phyloP scores from a whole-genome alignment of 92 coral and sea anemone genomes.

The Chrysogorgia sp. region DNA sequence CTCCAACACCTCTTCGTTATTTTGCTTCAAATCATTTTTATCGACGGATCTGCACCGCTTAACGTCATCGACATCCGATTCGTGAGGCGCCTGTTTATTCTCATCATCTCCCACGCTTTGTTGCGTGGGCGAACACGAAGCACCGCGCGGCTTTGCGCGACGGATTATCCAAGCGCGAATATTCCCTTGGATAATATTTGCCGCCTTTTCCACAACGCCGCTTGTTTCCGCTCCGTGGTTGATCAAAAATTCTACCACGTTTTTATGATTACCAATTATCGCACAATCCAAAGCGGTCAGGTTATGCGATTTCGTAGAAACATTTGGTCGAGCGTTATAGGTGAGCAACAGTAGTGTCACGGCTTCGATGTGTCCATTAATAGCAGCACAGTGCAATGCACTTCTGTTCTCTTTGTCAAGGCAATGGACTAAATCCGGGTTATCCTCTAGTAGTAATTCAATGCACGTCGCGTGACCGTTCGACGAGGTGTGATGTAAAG shows the following conservation, averaged over 20 bases:
- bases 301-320: conserved; percentile 36
- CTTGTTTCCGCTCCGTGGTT: background rate
- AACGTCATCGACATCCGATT: conserved; percentile 1
- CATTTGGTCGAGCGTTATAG: conserved; percentile 71
- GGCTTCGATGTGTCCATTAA: conserved; percentile 89
- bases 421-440: conserved; percentile 69
- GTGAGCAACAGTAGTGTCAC: conserved; percentile 70
- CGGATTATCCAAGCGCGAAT: background rate
- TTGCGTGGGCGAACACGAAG: too few relatives aligned
- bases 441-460: conserved; percentile 61
- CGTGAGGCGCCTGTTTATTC: background rate
- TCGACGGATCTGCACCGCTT: too few relatives aligned
- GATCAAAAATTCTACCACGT: conserved; percentile 50
- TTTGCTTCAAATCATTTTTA: too few relatives aligned
- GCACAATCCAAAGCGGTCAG: conserved; percentile 93
- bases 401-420: conserved; percentile 75
- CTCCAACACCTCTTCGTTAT: too few relatives aligned
- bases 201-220: background rate
- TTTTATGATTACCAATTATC: conserved; percentile 83
- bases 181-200: conserved; percentile 1
- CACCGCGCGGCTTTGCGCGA: too few relatives aligned
- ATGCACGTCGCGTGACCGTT: conserved; percentile 77
- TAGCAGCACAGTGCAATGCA: conserved; percentile 88
- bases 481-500: conserved; percentile 80
- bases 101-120: too few relatives aligned